A percentile compares a stretch with the other conserved stretches of the same genome.
Conservation (phyloP, 1,140 invertebrate genomes). For the Cardiocondyla obscurior region DNA sequence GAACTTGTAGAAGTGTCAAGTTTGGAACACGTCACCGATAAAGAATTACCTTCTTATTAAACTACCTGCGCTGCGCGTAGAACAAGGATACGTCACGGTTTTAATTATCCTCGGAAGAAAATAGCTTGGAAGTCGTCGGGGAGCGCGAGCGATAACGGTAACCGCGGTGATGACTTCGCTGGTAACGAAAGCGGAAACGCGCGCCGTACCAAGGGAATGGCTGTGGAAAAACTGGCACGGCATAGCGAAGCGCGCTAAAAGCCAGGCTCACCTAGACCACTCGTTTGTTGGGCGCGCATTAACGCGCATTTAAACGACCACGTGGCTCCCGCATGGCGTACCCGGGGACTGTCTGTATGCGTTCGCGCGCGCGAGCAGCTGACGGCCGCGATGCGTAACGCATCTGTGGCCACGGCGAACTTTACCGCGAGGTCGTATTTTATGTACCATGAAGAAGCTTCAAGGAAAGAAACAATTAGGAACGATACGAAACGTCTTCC, state of each 20-base stretch:
- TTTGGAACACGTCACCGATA: neutral
- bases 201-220: conserved; percentile 46
- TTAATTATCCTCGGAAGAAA: conserved; percentile 41
- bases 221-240: conserved; percentile 61
- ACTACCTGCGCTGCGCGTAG: neutral
- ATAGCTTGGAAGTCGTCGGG: neutral
- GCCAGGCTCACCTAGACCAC: neutral
- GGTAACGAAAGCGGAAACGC: conserved; percentile 54
- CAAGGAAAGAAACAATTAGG: neutral
- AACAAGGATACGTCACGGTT: neutral
- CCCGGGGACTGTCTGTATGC: neutral
- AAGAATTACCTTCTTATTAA: neutral
- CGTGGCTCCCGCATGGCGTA: conserved; percentile 33
- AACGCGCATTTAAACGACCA: conserved; percentile 58
- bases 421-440: conserved; percentile 30
- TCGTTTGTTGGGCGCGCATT: conserved; percentile 30
- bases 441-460: neutral
- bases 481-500: neutral
- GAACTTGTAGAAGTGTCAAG: neutral
- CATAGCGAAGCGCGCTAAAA: conserved; percentile 42
- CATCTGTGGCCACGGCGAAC: neutral
- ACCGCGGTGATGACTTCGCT: conserved; percentile 13
- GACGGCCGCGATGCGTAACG: conserved; percentile 49
- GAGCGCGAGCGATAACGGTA: conserved; percentile 53
- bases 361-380: conserved; percentile 45